A percentile compares a stretch with the other conserved stretches of the same genome.
Conservation (phyloP, 2,797 vertebrate species). For the Phalanger gymnotis region DNA sequence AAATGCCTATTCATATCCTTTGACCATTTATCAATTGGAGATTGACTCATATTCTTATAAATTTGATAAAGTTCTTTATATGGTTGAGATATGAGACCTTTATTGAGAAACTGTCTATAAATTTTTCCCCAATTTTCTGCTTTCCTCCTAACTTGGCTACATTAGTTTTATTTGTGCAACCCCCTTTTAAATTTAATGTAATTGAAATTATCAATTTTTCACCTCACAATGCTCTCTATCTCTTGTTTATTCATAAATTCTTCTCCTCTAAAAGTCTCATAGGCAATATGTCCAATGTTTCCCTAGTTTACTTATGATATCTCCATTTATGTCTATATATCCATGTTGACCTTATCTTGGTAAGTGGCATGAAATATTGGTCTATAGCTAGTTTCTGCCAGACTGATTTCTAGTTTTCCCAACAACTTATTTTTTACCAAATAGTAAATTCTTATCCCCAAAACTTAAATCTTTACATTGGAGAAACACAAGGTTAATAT, state of each 20-base stretch:
- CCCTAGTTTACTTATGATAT: background rate
- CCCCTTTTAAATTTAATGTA: background rate
- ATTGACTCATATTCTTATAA: background rate
- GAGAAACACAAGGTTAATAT: background rate
- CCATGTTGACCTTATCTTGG: background rate
- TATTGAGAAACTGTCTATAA: background rate
- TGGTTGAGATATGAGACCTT: background rate
- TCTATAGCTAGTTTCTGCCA: background rate
- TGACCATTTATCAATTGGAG: background rate
- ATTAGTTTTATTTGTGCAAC: background rate
- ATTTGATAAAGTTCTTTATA: background rate
- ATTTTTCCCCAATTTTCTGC: background rate
- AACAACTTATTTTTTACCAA: background rate
- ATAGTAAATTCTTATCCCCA: background rate
- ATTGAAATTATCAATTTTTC: background rate
- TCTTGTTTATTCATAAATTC: background rate
- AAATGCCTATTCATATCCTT: background rate
- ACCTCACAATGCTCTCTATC: background rate
- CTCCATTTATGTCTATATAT: background rate
- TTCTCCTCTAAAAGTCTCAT: background rate
- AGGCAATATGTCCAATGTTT: background rate
- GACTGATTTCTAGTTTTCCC: background rate
- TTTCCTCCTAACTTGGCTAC: background rate
- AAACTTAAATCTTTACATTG: background rate
- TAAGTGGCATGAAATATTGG: background rate